phyloP scores from a whole-genome alignment of 2,888 invertebrate species.

The Clepsis dumicolana region DNA sequence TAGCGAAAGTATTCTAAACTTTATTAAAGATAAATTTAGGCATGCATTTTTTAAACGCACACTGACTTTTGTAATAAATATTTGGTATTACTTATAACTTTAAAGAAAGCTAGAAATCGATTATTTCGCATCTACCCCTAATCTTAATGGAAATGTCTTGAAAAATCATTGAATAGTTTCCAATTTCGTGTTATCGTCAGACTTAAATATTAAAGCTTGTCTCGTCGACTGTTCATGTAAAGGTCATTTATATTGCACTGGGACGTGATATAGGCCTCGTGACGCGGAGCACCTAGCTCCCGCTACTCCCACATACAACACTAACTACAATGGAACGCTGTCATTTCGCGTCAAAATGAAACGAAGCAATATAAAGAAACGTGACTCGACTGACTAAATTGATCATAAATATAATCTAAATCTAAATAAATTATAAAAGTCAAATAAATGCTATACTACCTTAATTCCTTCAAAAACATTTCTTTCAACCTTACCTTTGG shows the following conservation, averaged over 20 bases:
- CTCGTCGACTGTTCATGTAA: constrained; percentile 48
- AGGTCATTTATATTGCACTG: constrained; percentile 59
- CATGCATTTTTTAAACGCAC: constrained; percentile 76
- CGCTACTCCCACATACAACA: constrained; percentile 38
- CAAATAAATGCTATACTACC: constrained; percentile 87
- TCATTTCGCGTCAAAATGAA: constrained; percentile 54
- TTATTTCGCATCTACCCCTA: constrained; percentile 32
- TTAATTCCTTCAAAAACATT: constrained; percentile 74
- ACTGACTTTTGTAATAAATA: constrained; percentile 60
- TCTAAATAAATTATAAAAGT: constrained; percentile 67
- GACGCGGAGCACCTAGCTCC: constrained; percentile 20
- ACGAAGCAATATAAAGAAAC: constrained; percentile 64
- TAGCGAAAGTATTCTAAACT: constrained; percentile 64
- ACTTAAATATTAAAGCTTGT: constrained; percentile 70
- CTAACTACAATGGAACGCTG: constrained; percentile 52
- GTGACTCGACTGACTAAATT: constrained; percentile 48
- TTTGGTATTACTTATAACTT: constrained; percentile 41
- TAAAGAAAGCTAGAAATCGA: constrained; percentile 36
- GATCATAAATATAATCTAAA: constrained; percentile 49
- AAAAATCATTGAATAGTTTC: constrained; percentile 45
- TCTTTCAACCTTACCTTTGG: constrained; percentile 82
- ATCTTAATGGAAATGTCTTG: constrained; percentile 38
- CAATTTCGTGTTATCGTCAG: constrained; percentile 49
- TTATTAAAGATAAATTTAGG: constrained; percentile 52
- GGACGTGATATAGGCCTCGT: constrained; percentile 47